Evolutionary conservation across 1,140 invertebrate genomes (phyloP).

Genomic region (Hypsibius dujardini): DNA sequence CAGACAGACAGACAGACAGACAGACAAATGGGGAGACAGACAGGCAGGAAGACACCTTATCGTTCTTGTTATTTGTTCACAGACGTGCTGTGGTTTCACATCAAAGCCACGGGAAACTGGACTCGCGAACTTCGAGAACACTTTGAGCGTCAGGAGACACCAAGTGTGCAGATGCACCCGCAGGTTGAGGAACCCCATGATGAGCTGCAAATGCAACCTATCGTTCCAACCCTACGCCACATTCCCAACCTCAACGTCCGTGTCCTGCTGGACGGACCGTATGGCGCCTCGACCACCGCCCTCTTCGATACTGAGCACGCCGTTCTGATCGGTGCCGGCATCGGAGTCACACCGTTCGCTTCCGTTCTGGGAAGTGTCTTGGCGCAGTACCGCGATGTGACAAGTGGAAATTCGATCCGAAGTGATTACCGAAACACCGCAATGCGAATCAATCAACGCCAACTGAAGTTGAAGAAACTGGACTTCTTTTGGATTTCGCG

Average conservation of each 20-base stretch:
- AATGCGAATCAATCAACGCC: neutral
- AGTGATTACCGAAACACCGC: neutral
- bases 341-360: neutral
- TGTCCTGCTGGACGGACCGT: slow-evolving; percentile 83
- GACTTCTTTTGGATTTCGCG: slow-evolving; percentile 97
- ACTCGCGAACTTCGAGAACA: slow-evolving; percentile 71
- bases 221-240: too few species aligned
- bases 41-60: neutral
- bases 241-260: slow-evolving; percentile 31
- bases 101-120: slow-evolving; percentile 82
- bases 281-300: slow-evolving; percentile 78
- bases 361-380: neutral
- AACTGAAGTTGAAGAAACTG: slow-evolving; percentile 44
- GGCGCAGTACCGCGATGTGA: neutral
- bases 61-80: slow-evolving; percentile 23
- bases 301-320: slow-evolving; percentile 48
- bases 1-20: too few species aligned
- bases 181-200: neutral
- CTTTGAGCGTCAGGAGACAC: slow-evolving; percentile 48
- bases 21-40: neutral
- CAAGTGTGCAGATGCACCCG: neutral
- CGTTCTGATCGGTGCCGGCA: slow-evolving; percentile 26
- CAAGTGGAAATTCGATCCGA: neutral
- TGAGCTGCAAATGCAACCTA: neutral
- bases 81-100: slow-evolving; percentile 82